Conservation (phyloP, 2,888 invertebrate genomes). For the Pachydiplax longipennis region DNA sequence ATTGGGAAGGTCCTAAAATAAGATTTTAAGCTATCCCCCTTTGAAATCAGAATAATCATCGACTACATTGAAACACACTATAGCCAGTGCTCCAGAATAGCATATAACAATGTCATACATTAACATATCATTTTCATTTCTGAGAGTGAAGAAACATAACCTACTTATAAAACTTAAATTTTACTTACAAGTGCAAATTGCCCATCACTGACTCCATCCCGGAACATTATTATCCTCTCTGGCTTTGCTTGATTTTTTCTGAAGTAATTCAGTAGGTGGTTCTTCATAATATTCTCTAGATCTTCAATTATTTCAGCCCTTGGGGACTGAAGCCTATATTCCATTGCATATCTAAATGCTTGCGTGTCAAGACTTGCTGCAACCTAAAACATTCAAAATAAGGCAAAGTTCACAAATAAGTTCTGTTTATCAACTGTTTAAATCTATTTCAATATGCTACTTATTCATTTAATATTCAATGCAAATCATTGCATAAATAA, state of each 20-base stretch:
- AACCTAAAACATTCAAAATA: constrained; percentile 61
- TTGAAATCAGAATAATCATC: too few relatives aligned
- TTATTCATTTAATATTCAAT: too few relatives aligned
- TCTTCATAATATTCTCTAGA: constrained; percentile 71
- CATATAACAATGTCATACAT: too few relatives aligned
- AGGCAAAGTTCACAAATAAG: neutral
- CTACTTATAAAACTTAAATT: neutral
- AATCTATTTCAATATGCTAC: too few relatives aligned
- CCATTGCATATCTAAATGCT: constrained; percentile 77
- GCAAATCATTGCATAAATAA: too few relatives aligned
- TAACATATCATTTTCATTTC: too few relatives aligned
- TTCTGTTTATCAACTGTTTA: too few relatives aligned
- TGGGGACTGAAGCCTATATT: constrained; percentile 78
- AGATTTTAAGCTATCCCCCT: too few relatives aligned
- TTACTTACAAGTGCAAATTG: constrained; percentile 71
- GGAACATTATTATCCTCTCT: constrained; percentile 70
- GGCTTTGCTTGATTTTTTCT: constrained; percentile 63
- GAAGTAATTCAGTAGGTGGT: constrained; percentile 70
- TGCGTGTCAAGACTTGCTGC: constrained; percentile 75
- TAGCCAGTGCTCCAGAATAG: too few relatives aligned
- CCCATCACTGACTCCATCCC: constrained; percentile 89
- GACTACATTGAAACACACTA: too few relatives aligned
- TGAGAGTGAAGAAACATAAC: too few relatives aligned
- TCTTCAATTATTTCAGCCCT: constrained; percentile 78
- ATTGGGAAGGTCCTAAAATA: too few relatives aligned